Percentiles rank a stretch among this genome's conserved stretches.
phyloP scores from a whole-genome alignment of 1,140 invertebrate species.

The Megalopta genalis region DNA sequence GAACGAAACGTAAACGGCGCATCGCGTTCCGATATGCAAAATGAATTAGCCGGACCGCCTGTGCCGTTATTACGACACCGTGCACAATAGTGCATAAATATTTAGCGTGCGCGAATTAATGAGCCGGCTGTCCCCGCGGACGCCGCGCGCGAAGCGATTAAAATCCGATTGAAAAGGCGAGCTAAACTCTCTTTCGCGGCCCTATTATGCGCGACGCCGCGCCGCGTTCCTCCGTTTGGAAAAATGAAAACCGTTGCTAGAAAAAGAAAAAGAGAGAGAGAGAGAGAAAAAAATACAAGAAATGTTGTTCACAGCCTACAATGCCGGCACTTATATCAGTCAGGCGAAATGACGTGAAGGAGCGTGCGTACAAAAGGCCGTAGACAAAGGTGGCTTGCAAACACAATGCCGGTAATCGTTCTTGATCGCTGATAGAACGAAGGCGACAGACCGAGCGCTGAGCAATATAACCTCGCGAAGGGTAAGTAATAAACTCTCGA shows the following conservation, averaged over 20 bases:
- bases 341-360: conserved; percentile 64
- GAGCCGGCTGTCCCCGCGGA: too few species aligned
- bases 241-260: conserved; percentile 30
- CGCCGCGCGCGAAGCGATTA: too few species aligned
- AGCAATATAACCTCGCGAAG: conserved; percentile 54
- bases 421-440: conserved; percentile 55
- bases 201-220: too few species aligned
- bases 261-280: conserved; percentile 19
- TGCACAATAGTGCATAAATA: too few species aligned
- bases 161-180: too few species aligned
- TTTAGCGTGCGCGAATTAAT: too few species aligned
- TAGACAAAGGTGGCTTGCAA: conserved; percentile 54
- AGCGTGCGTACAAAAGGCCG: conserved; percentile 45
- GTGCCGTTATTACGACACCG: too few species aligned
- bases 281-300: too few species aligned
- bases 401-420: conserved; percentile 56
- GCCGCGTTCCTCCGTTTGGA: not conserved
- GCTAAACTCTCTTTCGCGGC: too few species aligned
- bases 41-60: too few species aligned
- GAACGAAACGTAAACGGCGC: too few species aligned
- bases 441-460: conserved; percentile 57
- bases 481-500: conserved; percentile 62
- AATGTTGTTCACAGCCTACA: conserved; percentile 31
- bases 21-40: too few species aligned
- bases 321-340: conserved; percentile 60